Evolutionary conservation across 2,797 vertebrate species (phyloP), one percentile per base, ranked within the genome.

Genomic region (Scarus forsteni): DNA sequence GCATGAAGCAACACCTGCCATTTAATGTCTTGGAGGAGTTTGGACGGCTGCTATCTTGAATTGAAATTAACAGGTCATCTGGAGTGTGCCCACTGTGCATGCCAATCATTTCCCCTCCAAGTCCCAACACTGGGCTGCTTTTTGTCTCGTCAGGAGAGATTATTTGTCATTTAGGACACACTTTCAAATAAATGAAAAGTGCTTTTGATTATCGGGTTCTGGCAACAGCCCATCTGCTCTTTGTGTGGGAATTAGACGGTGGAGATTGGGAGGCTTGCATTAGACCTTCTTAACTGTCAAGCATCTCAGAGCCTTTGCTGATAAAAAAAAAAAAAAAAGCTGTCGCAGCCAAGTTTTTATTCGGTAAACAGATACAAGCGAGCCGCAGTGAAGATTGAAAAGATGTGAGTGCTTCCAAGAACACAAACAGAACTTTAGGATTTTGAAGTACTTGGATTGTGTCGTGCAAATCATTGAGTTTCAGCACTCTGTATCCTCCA

Each of bases 171-270:
- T 80, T 75, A 64, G 35, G 52, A 50, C 34, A 53, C 57, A 74
- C 56, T 83, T 82, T 73, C 14, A 53, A 62, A 78, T 66, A 74
- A 81, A 89, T 84, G 63, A 79, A 80, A 85, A 85, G 77, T 79
- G 81, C 72, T 83, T 88, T 85, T 80, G 50, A 87, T 85, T 85
- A 81, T 61, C 52, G 73, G 51, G 18, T 36, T 16, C 36, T 63
- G 36, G 58, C 57, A n/a, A 11, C 34, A 64, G 70, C 77, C 67
- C 63, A 69, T 75, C 80, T 81, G 83, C 51, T 71, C 70, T 78
- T 81, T 75, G 40, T 80, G 62, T 45, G 35, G 60, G 53, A 85
- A 80, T 80, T 61, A 63, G 43, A 65, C 43, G 5, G 38, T 13
- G 65, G 46, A 38, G 58, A 78, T 58, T 45, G 3, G 54, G 63